These are phyloP conservation scores for Campylorhamphus procurvoides DNA, from an alignment of 2,113 vertebrate species.

Conservation along the genomic window DNA sequence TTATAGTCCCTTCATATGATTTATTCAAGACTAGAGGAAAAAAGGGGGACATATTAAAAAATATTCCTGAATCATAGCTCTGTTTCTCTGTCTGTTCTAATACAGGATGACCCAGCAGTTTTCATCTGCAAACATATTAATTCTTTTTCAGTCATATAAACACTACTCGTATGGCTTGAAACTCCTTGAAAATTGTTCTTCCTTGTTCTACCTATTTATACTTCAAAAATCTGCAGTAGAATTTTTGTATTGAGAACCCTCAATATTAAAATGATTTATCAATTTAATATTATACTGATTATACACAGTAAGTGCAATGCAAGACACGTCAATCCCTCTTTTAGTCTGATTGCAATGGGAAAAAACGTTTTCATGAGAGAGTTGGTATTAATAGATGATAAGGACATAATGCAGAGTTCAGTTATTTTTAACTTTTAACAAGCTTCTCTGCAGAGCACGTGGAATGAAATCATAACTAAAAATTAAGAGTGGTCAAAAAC, in stretches of 20 bases:
- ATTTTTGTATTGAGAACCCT: not conserved
- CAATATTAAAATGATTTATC: not conserved
- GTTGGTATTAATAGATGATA: conserved; percentile 60
- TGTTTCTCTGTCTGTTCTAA: not conserved
- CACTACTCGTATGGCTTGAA: not conserved
- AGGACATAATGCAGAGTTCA: conserved; percentile 44
- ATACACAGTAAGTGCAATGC: conserved; percentile 14
- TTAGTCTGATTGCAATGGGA: conserved; percentile 62
- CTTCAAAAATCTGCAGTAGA: not conserved
- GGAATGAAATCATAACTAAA: conserved; percentile 32
- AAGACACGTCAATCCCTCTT: conserved; percentile 50
- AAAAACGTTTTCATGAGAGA: conserved; percentile 35
- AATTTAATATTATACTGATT: conserved; percentile 27
- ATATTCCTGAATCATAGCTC: not conserved
- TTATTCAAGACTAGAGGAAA: not conserved
- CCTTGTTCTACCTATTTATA: not conserved
- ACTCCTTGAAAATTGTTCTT: not conserved
- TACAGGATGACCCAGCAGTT: not conserved
- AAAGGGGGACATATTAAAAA: not conserved
- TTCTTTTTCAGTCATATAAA: not conserved
- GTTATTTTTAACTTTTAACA: conserved; percentile 71
- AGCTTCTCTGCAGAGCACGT: conserved; percentile 11
- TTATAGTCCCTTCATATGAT: not conserved
- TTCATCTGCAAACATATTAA: not conserved
- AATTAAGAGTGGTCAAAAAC: conserved; percentile 1